Evolutionary conservation across 2,113 vertebrate species (phyloP).

Genomic region (Cephalopholis sonnerati): DNA sequence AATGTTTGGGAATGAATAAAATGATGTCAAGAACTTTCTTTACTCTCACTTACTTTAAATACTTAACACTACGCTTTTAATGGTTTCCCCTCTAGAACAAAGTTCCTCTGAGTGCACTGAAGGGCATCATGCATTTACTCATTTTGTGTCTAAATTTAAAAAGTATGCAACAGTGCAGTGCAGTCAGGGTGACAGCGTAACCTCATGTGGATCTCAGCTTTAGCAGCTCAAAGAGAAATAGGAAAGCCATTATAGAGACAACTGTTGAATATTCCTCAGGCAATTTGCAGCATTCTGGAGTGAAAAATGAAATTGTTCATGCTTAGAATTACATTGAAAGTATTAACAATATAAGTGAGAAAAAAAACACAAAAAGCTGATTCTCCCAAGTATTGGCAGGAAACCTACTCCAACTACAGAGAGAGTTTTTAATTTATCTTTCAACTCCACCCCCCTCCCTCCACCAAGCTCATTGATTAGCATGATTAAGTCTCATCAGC

Average conservation of each 20-base stretch:
- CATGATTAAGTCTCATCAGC: constrained; percentile 77
- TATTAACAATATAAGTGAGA: background rate
- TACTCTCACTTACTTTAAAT: background rate
- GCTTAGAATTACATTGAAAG: background rate
- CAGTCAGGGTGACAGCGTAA: background rate
- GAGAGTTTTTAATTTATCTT: constrained; percentile 13
- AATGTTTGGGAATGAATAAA: background rate
- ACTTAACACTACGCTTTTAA: constrained; percentile 10
- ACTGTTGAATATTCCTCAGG: constrained; percentile 11
- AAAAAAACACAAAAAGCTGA: background rate
- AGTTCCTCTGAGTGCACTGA: background rate
- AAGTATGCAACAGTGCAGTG: background rate
- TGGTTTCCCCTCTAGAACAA: background rate
- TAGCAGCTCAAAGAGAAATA: background rate
- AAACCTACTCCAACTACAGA: background rate
- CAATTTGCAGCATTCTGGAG: background rate
- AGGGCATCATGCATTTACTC: background rate
- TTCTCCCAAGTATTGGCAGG: constrained; percentile 13
- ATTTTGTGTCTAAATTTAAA: constrained; percentile 3
- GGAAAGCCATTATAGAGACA: constrained; percentile 12
- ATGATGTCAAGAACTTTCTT: background rate
- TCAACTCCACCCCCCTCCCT: background rate
- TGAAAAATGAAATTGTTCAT: constrained; percentile 1
- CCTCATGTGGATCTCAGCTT: constrained; percentile 3
- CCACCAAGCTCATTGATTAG: constrained; percentile 64